Base-by-base conservation (phyloP, 2,113 vertebrate genomes). In the Turnix velox region DNA sequence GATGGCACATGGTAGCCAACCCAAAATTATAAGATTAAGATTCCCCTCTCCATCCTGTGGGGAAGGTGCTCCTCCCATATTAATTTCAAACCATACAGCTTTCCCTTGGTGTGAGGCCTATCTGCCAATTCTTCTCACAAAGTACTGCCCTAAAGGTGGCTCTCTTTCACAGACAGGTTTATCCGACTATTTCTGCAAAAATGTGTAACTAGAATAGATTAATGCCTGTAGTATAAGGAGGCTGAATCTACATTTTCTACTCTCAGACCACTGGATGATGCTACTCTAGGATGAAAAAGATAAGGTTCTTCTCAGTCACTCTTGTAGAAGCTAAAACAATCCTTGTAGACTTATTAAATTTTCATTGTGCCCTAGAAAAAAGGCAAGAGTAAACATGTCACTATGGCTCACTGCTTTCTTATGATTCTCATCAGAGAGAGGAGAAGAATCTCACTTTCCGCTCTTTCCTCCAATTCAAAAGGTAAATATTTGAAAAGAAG, bases 401-500 rank as follows among this genome's bases (percentile, higher is more conserved):
- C 57, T 72, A 5, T 11, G 84, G 49, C 18, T 87, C 33, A 65
- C 33, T 82, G 28, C 43, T 92, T 92, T 37, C 37, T 45, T 78
- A n/a, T 15, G 40, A 42, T 33, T 72, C 23, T 87, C 74, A 65
- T 57, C 48, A 72, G 74, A 33, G 57, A 91, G 51, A 92, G 80
- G 14, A 59, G 30, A 33, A 62, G 5, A 65, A 49, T 61, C 84
- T 88, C 33, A 61, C 37, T 84, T 94, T 52, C 48, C 81, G 15
- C 40, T 61, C 42, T 74, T 46, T 39, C 25, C n/a, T 87, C 33
- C 37, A 75, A 61, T 72, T 87, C 18, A 37, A 82, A 71, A 82
- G 68, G 51, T 87, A 84, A 92, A 79, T 92, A 91, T 89, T 94
- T 95, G 62, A 94, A 78, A 84, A 78, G 4, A 63, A 76, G 25